Evolutionary conservation across 92 coral and sea anemone species (phyloP).

Genomic region (Isaurus tuberculatus): DNA sequence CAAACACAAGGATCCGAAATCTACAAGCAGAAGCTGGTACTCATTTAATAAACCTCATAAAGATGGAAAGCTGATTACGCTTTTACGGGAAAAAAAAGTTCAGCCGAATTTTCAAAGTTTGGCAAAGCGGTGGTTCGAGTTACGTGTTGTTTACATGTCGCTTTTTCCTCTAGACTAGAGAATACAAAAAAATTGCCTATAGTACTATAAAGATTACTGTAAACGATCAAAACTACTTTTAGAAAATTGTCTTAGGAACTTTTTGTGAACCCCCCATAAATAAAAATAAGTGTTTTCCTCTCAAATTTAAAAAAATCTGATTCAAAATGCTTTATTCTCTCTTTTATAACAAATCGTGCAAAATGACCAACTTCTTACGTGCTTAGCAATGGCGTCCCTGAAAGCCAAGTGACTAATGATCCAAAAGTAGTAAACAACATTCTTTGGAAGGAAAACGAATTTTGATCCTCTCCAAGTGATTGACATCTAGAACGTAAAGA

Average conservation of each 20-base stretch:
- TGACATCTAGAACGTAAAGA: conserved; percentile 22
- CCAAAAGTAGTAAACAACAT: background rate
- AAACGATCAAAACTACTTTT: background rate
- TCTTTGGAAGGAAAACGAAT: conserved; percentile 22
- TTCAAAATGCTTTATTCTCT: no score
- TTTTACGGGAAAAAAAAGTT: no score
- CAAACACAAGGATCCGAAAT: no score
- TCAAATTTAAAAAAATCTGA: no score
- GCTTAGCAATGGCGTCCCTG: background rate
- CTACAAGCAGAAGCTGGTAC: no score
- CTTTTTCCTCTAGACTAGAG: background rate
- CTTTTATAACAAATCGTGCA: background rate
- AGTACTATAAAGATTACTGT: background rate
- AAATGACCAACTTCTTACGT: conserved; percentile 16
- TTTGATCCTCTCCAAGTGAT: conserved; percentile 17
- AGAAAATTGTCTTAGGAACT: no score
- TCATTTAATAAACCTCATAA: no score
- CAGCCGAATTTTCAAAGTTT: no score
- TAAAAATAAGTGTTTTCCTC: no score
- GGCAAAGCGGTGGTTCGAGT: no score
- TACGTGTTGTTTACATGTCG: conserved; percentile 23
- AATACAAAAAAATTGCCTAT: background rate
- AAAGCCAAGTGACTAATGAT: background rate
- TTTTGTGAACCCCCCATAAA: no score
- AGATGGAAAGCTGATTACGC: no score